Percentiles rank a stretch among this genome's conserved stretches.
phyloP scores from a whole-genome alignment of 2,113 vertebrate species.

The Condylura cristata region DNA sequence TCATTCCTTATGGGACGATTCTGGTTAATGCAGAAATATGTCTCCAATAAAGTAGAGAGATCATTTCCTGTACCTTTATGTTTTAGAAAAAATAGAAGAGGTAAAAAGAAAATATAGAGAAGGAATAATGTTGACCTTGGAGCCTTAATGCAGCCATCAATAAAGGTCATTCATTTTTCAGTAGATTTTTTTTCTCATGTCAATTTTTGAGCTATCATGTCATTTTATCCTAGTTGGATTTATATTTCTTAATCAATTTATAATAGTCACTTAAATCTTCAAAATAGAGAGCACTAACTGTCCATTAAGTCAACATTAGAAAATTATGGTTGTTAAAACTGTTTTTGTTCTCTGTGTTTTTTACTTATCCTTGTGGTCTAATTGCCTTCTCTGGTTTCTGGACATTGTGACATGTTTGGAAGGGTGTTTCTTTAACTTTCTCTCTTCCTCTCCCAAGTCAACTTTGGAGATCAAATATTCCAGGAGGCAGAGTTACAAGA shows the following conservation, averaged over 20 bases:
- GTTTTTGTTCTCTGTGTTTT: background rate
- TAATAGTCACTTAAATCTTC: background rate
- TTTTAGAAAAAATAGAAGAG: background rate
- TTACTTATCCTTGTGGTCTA: background rate
- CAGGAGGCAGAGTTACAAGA: background rate
- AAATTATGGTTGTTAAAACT: background rate
- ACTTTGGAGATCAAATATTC: background rate
- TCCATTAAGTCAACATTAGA: background rate
- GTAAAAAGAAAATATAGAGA: background rate
- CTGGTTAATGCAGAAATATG: background rate
- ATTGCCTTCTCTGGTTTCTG: background rate
- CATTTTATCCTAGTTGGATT: background rate
- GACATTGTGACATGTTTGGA: background rate
- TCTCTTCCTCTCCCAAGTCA: background rate
- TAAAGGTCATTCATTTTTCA: background rate
- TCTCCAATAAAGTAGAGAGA: background rate
- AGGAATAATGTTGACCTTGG: background rate
- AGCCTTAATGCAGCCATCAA: background rate
- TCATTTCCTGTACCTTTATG: background rate
- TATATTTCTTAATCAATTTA: background rate
- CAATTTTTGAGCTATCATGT: background rate
- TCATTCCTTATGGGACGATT: background rate
- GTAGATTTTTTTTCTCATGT: background rate
- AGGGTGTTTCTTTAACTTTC: background rate
- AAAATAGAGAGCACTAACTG: background rate